These are phyloP conservation scores for Notechis scutatus DNA, from an alignment of 2,113 vertebrate species.

Conservation along the genomic window DNA sequence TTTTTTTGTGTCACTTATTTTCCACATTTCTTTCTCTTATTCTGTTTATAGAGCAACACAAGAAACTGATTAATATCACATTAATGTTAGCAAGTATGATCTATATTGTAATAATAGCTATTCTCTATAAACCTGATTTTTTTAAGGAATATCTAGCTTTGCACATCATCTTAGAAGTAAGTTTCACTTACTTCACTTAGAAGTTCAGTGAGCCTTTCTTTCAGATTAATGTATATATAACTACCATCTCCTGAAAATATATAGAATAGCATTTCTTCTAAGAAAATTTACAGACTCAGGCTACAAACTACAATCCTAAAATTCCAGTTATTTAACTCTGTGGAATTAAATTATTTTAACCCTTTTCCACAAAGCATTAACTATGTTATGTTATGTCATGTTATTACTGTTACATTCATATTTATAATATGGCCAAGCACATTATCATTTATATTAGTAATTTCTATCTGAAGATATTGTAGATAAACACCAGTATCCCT, in stretches of 20 bases:
- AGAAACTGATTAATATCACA: not conserved
- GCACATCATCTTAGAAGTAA: not conserved
- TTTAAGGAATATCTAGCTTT: not conserved
- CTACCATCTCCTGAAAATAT: not conserved
- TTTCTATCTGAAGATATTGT: not conserved
- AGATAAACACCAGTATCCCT: not conserved
- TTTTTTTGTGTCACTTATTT: not conserved
- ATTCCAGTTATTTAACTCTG: not conserved
- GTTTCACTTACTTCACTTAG: no score
- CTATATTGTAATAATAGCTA: not conserved
- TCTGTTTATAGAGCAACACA: not conserved
- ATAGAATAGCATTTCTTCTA: not conserved
- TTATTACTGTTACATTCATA: not conserved
- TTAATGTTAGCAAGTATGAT: not conserved
- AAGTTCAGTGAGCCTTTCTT: not conserved
- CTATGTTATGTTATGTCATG: not conserved
- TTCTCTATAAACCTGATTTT: not conserved
- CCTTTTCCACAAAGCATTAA: not conserved
- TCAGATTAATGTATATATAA: not conserved
- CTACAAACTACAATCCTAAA: not conserved
- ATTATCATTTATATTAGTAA: not conserved
- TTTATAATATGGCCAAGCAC: not conserved
- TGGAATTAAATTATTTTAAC: not conserved
- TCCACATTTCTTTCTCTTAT: not conserved
- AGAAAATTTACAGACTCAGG: not conserved